Conservation (phyloP, 2,888 invertebrate genomes). For the Chromoteleia sp. region DNA sequence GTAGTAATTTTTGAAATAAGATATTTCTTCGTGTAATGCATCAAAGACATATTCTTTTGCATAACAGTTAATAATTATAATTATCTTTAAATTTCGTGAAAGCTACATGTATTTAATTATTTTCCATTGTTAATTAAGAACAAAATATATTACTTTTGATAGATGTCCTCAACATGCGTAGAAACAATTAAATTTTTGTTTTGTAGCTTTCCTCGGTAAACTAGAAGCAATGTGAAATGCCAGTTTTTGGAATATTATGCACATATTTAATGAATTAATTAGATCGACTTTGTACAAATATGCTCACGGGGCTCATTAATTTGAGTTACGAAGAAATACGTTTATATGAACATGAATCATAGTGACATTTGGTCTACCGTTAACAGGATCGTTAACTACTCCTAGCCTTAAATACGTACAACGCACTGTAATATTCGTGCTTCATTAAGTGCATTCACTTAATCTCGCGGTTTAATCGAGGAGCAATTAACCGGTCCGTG, state of each 20-base stretch:
- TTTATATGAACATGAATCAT: constrained; percentile 57
- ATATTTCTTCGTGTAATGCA: too few relatives aligned
- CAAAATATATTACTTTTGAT: too few relatives aligned
- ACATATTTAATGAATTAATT: constrained; percentile 57
- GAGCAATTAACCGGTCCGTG: constrained; percentile 77
- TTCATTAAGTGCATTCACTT: constrained; percentile 60
- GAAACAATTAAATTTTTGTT: too few relatives aligned
- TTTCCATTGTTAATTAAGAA: too few relatives aligned
- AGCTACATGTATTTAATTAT: too few relatives aligned
- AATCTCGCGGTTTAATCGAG: constrained; percentile 72
- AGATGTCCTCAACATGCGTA: too few relatives aligned
- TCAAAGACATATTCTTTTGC: too few relatives aligned
- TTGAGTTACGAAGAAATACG: constrained; percentile 39
- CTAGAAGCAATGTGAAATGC: not conserved
- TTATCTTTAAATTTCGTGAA: too few relatives aligned
- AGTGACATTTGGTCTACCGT: constrained; percentile 61
- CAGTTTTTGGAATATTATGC: constrained; percentile 41
- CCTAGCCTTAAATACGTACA: constrained; percentile 33
- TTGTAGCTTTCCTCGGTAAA: too few relatives aligned
- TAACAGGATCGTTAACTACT: constrained; percentile 61
- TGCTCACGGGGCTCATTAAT: constrained; percentile 41
- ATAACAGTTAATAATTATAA: too few relatives aligned
- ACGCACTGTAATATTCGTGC: constrained; percentile 56
- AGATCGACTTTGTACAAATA: constrained; percentile 45
- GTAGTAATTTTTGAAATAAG: too few relatives aligned